Base-by-base conservation (phyloP, 2,888 invertebrate genomes). In the Poecilobothrus nobilitatus region DNA sequence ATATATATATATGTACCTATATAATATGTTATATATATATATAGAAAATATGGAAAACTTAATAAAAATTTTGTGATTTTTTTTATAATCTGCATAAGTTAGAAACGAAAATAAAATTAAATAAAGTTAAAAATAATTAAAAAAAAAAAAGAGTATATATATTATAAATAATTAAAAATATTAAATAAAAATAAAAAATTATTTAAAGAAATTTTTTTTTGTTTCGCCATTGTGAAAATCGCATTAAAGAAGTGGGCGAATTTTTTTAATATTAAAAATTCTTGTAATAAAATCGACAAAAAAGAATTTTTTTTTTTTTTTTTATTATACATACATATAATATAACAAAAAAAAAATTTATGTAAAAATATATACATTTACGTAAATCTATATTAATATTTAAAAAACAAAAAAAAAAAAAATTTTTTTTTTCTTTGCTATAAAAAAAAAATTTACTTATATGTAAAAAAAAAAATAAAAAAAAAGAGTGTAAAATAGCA, bases 161-260 rank as follows among this genome's bases (percentile, higher is more conserved):
- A 37, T 37, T 10, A 34, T 37, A 34, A 65, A 65, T 12, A 63
- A 63, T 4, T 10, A 27, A 63, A 27, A 2, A 27, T 27, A 27
- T 27, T 27, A 63, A 63, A 63, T 15, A 33, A 63, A 22, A 63
- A n/a, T n/a, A 4, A 62, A 63, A 63, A 22, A 63, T 22, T 27
- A 18, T 27, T 27, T 18, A 27, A 63, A 22, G 22, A 27, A 10
- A 5, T 12, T 18, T 64, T 34, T n/a, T 64, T 63, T 34, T 18
- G n/a, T 64, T 27, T 27, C 27, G 63, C 63, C 53, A 53, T 53
- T 53, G 53, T 53, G 53, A 53, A 41, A 41, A 53, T 18, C n/a
- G 12, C 53, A 15, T 18, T 53, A 18, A 53, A 53, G 6, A 53
- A 53, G 53, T 53, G 53, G 53, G 53, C 53, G 53, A 53, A 12